A percentile compares a stretch with the other conserved stretches of the same genome.
phyloP scores from a whole-genome alignment of 2,888 invertebrate species.

The Suillia variegata region DNA sequence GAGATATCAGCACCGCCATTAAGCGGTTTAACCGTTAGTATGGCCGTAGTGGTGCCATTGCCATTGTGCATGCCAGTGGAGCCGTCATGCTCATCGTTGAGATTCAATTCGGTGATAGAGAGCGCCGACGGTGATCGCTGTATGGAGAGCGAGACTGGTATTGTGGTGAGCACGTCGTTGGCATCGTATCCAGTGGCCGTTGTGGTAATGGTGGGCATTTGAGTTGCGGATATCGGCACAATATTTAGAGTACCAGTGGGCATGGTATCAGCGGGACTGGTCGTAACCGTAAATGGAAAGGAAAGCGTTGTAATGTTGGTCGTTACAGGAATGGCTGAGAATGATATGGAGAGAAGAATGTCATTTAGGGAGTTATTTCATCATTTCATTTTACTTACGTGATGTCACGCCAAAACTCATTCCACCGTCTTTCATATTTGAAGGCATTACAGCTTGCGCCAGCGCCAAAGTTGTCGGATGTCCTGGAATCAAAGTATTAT shows the following conservation, averaged over 20 bases:
- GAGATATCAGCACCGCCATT: conserved; percentile 46
- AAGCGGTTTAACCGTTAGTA: conserved; percentile 49
- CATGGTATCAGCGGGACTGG: conserved; percentile 45
- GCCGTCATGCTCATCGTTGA: conserved; percentile 20
- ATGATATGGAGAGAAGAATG: no score
- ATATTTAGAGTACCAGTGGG: conserved; percentile 55
- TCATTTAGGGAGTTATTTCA: no score
- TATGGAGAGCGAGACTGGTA: conserved; percentile 54
- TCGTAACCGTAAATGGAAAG: conserved; percentile 58
- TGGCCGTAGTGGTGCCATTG: conserved; percentile 41
- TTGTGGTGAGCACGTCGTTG: conserved; percentile 48
- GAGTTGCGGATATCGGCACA: conserved; percentile 42
- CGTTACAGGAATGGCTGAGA: conserved; percentile 42
- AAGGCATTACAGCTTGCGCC: conserved; percentile 76
- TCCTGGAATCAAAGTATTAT: conserved; percentile 74
- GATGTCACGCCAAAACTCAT: conserved; percentile 31
- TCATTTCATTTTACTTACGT: conserved; percentile 32
- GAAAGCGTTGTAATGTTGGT: conserved; percentile 55
- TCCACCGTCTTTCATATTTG: conserved; percentile 40
- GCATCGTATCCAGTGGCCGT: conserved; percentile 44
- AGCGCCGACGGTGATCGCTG: conserved; percentile 47
- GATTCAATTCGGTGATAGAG: conserved; percentile 47
- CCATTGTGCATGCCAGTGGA: conserved; percentile 32
- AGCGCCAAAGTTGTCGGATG: conserved; percentile 78
- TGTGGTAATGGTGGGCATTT: conserved; percentile 50